phyloP scores from a whole-genome alignment of 2,113 vertebrate genomes.

The Oxyruncus cristatus region DNA sequence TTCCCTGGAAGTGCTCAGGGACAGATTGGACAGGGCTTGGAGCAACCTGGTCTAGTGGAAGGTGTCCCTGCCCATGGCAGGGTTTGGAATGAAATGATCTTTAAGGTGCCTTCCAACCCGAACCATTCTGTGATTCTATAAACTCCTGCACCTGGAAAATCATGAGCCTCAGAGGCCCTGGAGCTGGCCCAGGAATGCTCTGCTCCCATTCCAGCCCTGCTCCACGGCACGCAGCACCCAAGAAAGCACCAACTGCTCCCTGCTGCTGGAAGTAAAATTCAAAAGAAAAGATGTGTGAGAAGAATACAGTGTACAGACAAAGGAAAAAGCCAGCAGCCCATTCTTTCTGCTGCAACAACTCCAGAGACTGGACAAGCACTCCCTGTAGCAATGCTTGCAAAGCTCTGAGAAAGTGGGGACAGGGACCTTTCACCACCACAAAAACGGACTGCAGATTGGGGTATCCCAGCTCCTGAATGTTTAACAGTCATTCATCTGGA shows the following conservation, averaged over 20 bases:
- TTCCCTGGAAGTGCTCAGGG: neutral
- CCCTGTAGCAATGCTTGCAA: neutral
- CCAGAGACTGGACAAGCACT: neutral
- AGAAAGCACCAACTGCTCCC: neutral
- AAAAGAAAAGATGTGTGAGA: neutral
- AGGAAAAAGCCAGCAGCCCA: neutral
- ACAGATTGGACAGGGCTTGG: neutral
- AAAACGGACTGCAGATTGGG: neutral
- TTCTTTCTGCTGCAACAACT: neutral
- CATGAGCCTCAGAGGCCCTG: neutral
- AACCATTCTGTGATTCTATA: neutral
- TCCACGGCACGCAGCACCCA: fast-evolving
- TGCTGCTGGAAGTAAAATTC: neutral
- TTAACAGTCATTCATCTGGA: neutral
- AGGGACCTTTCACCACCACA: neutral
- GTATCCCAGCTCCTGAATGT: neutral
- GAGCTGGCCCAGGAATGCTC: neutral
- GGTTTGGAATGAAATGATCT: neutral
- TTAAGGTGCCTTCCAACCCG: neutral
- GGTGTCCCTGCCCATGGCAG: neutral
- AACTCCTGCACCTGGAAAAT: neutral
- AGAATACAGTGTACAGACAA: fast-evolving
- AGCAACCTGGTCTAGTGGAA: neutral
- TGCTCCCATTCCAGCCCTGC: neutral
- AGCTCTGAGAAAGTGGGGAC: neutral